These are phyloP conservation scores for Ibidorhyncha struthersii DNA, from an alignment of 2,113 vertebrate species.

Conservation along the genomic window DNA sequence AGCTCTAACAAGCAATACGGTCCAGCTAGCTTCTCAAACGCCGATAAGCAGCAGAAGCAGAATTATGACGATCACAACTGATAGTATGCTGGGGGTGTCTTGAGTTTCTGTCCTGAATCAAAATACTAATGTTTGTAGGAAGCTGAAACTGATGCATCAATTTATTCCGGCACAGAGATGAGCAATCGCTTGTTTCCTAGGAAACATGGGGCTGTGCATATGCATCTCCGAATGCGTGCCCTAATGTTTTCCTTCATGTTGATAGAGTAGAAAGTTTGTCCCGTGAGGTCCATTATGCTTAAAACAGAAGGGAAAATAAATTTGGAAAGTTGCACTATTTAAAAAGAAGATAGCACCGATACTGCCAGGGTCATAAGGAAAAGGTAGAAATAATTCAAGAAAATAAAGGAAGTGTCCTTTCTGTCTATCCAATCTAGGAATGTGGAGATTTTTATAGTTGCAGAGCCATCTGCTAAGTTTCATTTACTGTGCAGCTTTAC, in stretches of 20 bases:
- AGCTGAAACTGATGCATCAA: conserved; percentile 2
- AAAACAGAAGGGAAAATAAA: conserved; percentile 58
- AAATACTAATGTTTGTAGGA: conserved; percentile 30
- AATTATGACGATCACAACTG: neutral
- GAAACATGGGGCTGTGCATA: conserved; percentile 65
- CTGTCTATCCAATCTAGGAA: conserved; percentile 2
- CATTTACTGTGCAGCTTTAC: conserved; percentile 46
- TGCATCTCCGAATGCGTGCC: conserved; percentile 12
- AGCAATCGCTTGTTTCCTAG: conserved; percentile 71
- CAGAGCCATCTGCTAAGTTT: conserved; percentile 60
- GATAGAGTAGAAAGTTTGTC: conserved; percentile 44
- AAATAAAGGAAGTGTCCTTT: conserved; percentile 36
- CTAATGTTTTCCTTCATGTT: conserved; percentile 48
- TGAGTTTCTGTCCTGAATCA: conserved; percentile 10
- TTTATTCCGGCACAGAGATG: conserved; percentile 61
- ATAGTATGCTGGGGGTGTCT: neutral
- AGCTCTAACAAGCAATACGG: neutral
- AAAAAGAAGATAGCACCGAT: neutral
- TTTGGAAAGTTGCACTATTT: conserved; percentile 12
- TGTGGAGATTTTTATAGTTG: conserved; percentile 50
- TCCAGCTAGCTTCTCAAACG: neutral
- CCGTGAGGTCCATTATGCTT: conserved; percentile 39
- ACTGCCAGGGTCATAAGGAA: conserved; percentile 8
- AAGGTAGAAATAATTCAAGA: conserved; percentile 42
- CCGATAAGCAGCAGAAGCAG: neutral